These are phyloP conservation scores for Poliocrania exsul DNA, from an alignment of 2,797 vertebrate genomes.

Conservation along the genomic window DNA sequence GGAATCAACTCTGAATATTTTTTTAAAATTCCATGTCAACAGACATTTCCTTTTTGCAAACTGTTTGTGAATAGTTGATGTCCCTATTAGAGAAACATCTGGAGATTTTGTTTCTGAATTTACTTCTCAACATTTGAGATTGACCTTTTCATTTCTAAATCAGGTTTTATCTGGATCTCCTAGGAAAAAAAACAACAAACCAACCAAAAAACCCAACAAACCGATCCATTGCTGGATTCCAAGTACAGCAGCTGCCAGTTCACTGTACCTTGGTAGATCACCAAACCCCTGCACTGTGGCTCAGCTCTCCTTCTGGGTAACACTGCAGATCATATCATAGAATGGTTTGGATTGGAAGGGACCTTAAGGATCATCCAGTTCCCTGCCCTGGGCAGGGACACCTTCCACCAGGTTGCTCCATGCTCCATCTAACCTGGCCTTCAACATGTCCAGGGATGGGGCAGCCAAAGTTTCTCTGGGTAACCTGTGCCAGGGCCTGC, in stretches of 20 bases:
- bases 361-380: not conserved
- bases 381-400: not conserved
- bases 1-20: conserved; percentile 20
- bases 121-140: not conserved
- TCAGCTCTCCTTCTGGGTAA: not conserved
- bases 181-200: not conserved
- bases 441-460: not conserved
- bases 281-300: not conserved
- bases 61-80: conserved; percentile 35
- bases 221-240: not conserved
- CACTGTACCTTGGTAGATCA: not conserved
- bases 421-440: rapidly evolving
- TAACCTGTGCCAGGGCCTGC: rapidly evolving
- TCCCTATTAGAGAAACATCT: conserved; percentile 46
- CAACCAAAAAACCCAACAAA: not conserved
- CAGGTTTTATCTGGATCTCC: not conserved
- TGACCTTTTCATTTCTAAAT: conserved; percentile 44
- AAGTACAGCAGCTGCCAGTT: not conserved
- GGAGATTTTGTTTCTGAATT: conserved; percentile 25
- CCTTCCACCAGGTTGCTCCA: not conserved
- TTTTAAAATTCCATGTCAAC: conserved; percentile 34
- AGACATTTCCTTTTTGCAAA: conserved; percentile 50
- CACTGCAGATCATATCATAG: not conserved
- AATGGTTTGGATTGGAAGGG: not conserved
- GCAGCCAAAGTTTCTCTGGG: not conserved